Base-by-base conservation (phyloP, 2,888 invertebrate genomes). In the Phasia obesa region DNA sequence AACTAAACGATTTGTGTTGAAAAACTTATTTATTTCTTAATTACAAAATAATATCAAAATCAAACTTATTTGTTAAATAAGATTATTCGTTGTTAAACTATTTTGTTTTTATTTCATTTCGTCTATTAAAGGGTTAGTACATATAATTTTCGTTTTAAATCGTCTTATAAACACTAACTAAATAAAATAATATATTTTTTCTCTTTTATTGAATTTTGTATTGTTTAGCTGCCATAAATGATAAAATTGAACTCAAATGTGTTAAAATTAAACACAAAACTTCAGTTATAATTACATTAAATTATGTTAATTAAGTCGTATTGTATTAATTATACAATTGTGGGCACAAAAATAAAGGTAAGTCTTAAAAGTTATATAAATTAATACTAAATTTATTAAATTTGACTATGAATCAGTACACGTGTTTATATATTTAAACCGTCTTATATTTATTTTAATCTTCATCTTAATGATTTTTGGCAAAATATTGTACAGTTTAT, bases 331-430 rank as follows among this genome's bases (percentile, higher is more conserved):
- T 70, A 55, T 47, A 77, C 69, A 70, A 17, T 47, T 70, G 60
- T 47, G 69, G 70, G 69, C 55, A 77, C 55, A 77, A 62, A 77
- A 77, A 53, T 62, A 77, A 77, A 77, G 23, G 9, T 55, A n/a
- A 42, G 23, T 44, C 69, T 75, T 70, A 77, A 55, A 38, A 70
- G 60, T 62, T 77, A 77, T 62, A 70, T 62, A 55, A 77, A 62
- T 70, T 55, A 70, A 25, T 55, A 53, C 55, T 70, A 77, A 70
- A 77, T 77, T 70, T 70, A 70, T 77, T 77, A 77, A 77, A 77
- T 77, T 77, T 77, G 77, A 77, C 77, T 77, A 77, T 70, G 62
- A 64, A 77, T 77, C 77, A 77, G 77, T 77, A 77, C 77, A 60
- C 59, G 60, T 67, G 17, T 53, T 60, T 69, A 62, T 77, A 53